Evolutionary conservation across 2,113 vertebrate species (phyloP), one percentile per base, ranked within the genome.

Genomic region (Paradisaea rubra): DNA sequence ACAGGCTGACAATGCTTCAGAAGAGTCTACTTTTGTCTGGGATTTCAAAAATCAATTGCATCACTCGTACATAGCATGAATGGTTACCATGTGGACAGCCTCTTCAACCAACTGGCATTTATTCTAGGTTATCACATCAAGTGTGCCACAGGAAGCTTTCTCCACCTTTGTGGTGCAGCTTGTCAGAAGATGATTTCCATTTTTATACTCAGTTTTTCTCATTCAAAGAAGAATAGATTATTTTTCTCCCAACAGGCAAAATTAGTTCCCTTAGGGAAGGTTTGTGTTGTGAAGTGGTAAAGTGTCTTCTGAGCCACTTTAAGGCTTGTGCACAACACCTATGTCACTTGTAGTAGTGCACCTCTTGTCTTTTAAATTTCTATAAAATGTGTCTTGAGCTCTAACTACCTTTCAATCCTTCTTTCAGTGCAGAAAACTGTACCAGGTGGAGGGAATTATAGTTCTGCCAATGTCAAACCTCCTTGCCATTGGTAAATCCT

Each of bases 1-100:
- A 82, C 30, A 44, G 74, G 44, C 64, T 91, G 89, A 96, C 78
- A 94, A 42, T 68, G 64, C 80, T 92, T 89, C 87, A 91, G 91
- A 88, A 86, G 66, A 77, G 63, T 66, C 74, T 94, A 59, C 81
- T 94, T 97, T 73, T 89, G 63, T 85, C 63, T 76, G 78, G 28
- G 42, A 87, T 87, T 92, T 69, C 74, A 82, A 82, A 96, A 94
- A 89, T 70, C 84, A 77, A 63, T 89, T 9, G 7, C 66, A 73
- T 60, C 70, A 39, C 63, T 79, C 77, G 33, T 59, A 66, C 33
- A 3, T 27, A 65, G 23, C 23, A 23, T 76, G 88, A 87, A 82
- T 65, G 27, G 59, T 73, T 79, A 76, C 70, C 52, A 65, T 52
- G 59, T 65, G 42, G 85, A 65, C 70, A 81, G 54, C 30, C 60